Evolutionary conservation across 1,140 invertebrate species (phyloP).

Genomic region (Ladona fulva): DNA sequence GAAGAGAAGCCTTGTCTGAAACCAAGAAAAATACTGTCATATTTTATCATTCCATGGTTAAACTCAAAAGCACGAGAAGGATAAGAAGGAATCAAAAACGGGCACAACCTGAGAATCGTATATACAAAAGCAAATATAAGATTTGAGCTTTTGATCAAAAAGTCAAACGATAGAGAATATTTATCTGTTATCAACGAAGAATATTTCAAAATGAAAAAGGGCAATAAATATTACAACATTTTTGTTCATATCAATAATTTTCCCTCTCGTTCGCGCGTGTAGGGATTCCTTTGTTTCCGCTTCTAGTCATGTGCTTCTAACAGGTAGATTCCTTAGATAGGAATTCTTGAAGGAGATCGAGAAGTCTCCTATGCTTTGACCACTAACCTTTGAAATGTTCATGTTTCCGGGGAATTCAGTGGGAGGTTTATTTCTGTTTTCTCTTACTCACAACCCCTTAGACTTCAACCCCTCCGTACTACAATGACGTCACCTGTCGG

Average conservation of each 20-base stretch:
- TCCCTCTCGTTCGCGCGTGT: not conserved
- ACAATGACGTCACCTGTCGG: not conserved
- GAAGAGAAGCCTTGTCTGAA: not conserved
- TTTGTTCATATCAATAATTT: not conserved
- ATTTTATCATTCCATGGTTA: too few species aligned
- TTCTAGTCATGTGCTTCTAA: not conserved
- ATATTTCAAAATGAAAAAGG: too few species aligned
- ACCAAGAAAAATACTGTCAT: too few species aligned
- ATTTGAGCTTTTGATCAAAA: too few species aligned
- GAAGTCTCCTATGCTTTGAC: not conserved
- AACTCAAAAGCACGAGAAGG: too few species aligned
- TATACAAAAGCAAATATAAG: too few species aligned
- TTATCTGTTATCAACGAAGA: too few species aligned
- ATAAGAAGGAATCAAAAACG: too few species aligned
- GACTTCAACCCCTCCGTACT: not conserved
- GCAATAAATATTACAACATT: too few species aligned
- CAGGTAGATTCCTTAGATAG: not conserved
- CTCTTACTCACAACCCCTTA: not conserved
- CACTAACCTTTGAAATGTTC: not conserved
- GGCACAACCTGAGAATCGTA: too few species aligned
- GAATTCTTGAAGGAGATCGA: not conserved
- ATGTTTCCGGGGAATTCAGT: not conserved
- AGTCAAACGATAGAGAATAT: too few species aligned
- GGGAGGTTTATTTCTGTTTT: not conserved
- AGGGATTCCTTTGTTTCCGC: not conserved